phyloP scores from a whole-genome alignment of 1,140 invertebrate genomes.

The Scaptomyza hsui region DNA sequence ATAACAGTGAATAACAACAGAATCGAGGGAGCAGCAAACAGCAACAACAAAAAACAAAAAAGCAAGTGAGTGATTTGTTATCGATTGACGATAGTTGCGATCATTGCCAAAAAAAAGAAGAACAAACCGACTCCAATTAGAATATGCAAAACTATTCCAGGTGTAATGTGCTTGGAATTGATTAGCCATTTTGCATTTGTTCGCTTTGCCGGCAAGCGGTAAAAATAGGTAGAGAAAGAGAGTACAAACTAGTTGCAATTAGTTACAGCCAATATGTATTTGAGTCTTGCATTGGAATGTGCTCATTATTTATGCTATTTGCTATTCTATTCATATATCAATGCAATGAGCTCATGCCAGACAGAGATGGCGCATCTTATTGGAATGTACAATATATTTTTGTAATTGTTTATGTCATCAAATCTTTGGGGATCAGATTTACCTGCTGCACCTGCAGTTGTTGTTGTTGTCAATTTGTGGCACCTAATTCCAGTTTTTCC shows the following conservation, averaged over 20 bases:
- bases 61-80: conserved; percentile 37
- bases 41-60: conserved; percentile 29
- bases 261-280: background rate
- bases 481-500: background rate
- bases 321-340: conserved; percentile 1
- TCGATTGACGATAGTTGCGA: conserved; percentile 27
- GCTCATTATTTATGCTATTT: conserved; percentile 18
- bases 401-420: no score
- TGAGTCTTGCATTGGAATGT: conserved; percentile 6
- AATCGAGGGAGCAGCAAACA: conserved; percentile 29
- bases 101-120: conserved; percentile 30
- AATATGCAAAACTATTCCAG: conserved; percentile 5
- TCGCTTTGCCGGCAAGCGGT: conserved; percentile 17
- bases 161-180: conserved; percentile 14
- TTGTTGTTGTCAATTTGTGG: background rate
- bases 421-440: no score
- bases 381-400: background rate
- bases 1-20: conserved; percentile 35
- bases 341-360: conserved; percentile 14
- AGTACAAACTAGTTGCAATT: conserved; percentile 3
- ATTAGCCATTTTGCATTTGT: conserved; percentile 11
- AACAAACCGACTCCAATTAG: background rate
- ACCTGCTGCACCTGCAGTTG: background rate
- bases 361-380: background rate
- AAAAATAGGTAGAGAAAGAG: background rate